A percentile compares a stretch with the other conserved stretches of the same genome.
Conservation (phyloP, 2,113 vertebrate genomes). For the Plotosus lineatus region DNA sequence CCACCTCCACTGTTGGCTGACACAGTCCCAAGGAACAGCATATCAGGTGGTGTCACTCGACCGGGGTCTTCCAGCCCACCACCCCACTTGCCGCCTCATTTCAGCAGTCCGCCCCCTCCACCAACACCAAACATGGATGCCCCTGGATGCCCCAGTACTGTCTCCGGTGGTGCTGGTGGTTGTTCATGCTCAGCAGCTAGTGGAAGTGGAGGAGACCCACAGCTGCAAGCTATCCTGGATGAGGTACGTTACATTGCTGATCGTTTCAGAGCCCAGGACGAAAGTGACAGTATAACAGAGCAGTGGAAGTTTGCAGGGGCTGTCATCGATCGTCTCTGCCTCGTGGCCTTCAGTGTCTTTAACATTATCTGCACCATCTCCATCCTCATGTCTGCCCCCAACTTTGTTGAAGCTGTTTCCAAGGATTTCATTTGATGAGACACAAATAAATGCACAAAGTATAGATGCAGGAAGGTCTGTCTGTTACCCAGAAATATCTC, state of each 20-base stretch:
- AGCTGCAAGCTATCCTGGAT: slow-evolving; percentile 76
- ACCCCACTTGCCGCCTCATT: slow-evolving; percentile 77
- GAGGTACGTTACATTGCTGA: slow-evolving; percentile 77
- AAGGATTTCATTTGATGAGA: slow-evolving; percentile 76
- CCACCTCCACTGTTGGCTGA: slow-evolving; percentile 62
- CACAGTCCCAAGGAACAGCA: slow-evolving; percentile 64
- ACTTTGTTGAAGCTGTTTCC: slow-evolving; percentile 78
- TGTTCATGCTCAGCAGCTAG: slow-evolving; percentile 53
- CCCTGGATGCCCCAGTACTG: slow-evolving; percentile 69
- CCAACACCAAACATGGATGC: slow-evolving; percentile 67
- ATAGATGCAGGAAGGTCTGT: slow-evolving; percentile 11
- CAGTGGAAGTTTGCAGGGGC: slow-evolving; percentile 81
- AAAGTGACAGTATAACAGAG: slow-evolving; percentile 63
- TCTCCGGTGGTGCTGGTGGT: slow-evolving; percentile 76
- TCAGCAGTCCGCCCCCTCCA: slow-evolving; percentile 69
- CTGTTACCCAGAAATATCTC: slow-evolving; percentile 12
- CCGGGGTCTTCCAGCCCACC: slow-evolving; percentile 78
- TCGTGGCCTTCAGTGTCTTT: slow-evolving; percentile 80
- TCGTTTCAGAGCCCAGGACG: slow-evolving; percentile 75
- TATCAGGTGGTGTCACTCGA: slow-evolving; percentile 50
- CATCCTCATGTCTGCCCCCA: slow-evolving; percentile 80
- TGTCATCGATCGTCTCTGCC: slow-evolving; percentile 77
- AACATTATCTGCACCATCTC: slow-evolving; percentile 83
- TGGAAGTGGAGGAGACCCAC: slow-evolving; percentile 68
- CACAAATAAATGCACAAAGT: not conserved